Percentiles rank a stretch among this genome's conserved stretches.
These are phyloP conservation scores for Peucedramus taeniatus DNA, from an alignment of 2,113 vertebrate species.

Conservation along the genomic window DNA sequence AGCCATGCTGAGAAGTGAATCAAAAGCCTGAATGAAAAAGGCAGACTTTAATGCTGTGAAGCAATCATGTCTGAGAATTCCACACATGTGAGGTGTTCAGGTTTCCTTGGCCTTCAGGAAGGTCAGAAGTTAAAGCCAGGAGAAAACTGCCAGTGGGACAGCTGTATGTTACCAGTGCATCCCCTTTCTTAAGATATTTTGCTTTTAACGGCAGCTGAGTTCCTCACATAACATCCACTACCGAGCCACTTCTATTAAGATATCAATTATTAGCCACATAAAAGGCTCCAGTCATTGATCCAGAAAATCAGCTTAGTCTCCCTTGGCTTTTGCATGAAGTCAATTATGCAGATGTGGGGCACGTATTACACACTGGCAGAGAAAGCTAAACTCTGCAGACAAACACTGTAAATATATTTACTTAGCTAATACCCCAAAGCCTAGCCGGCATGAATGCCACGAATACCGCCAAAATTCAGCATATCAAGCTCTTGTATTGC, in stretches of 20 bases:
- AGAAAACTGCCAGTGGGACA: neutral
- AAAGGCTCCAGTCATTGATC: neutral
- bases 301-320: neutral
- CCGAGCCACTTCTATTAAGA: neutral
- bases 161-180: neutral
- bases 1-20: neutral
- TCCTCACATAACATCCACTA: neutral
- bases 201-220: neutral
- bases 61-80: neutral
- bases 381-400: neutral
- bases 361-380: neutral
- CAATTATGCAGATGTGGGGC: neutral
- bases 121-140: neutral
- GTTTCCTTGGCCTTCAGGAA: neutral
- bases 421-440: neutral
- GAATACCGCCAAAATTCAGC: rapidly evolving
- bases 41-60: neutral
- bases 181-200: neutral
- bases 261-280: neutral
- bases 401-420: neutral
- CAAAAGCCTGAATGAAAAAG: neutral
- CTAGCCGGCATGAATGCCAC: rapidly evolving
- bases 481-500: neutral
- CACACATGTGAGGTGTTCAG: rapidly evolving
- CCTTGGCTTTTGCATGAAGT: neutral